These are phyloP conservation scores for Eulemur rufifrons DNA, from an alignment of 2,113 vertebrate genomes.

Conservation along the genomic window DNA sequence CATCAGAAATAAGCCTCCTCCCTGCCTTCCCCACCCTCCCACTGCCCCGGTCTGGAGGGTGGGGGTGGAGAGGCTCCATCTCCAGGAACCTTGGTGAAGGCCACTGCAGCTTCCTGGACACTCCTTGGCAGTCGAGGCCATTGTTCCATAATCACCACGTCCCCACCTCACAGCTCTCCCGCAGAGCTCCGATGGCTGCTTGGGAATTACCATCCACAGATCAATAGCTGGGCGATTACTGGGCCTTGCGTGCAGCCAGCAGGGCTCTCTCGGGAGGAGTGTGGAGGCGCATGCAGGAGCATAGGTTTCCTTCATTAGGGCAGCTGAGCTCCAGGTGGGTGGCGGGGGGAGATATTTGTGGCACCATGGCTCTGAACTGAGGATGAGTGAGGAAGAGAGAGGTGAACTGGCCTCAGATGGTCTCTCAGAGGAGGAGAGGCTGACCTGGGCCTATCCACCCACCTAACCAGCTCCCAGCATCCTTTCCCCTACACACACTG, in stretches of 20 bases:
- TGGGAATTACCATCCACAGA: constrained; percentile 52
- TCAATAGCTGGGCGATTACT: constrained; percentile 72
- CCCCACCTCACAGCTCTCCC: not conserved
- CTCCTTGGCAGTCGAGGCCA: not conserved
- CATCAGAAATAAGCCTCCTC: not conserved
- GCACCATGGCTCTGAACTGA: not conserved
- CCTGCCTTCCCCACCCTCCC: not conserved
- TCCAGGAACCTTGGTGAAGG: fast-evolving
- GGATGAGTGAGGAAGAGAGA: not conserved
- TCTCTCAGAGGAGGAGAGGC: not conserved
- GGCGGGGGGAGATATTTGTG: not conserved
- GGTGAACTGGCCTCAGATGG: not conserved
- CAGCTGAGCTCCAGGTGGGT: not conserved
- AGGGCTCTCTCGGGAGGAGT: not conserved
- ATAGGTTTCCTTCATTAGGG: not conserved
- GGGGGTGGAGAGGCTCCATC: not conserved
- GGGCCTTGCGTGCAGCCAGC: not conserved
- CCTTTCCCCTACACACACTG: not conserved
- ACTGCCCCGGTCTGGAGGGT: not conserved
- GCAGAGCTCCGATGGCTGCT: not conserved
- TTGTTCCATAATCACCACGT: not conserved
- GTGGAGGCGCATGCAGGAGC: not conserved
- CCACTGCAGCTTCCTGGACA: not conserved
- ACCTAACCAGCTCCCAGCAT: not conserved
- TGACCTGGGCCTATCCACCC: not conserved